A percentile compares a stretch with the other conserved stretches of the same genome.
Conservation (phyloP, 1,140 invertebrate species). For the Cydia splendana region DNA sequence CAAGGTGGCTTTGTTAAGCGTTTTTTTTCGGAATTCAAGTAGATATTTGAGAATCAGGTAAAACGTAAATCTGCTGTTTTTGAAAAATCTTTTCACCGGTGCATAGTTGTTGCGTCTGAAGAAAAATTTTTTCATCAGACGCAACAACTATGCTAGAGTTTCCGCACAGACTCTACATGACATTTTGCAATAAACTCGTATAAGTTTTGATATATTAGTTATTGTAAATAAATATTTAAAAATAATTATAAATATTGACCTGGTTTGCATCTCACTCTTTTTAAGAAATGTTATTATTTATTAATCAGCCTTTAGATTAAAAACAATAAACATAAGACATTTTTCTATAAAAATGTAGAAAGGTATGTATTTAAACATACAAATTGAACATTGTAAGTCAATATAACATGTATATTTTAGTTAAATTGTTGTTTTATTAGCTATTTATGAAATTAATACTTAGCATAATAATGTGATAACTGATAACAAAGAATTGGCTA, state of each 20-base stretch:
- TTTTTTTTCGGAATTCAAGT: neutral
- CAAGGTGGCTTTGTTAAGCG: neutral
- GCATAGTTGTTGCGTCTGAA: too few species aligned
- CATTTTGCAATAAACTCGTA: too few species aligned
- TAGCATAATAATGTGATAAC: neutral
- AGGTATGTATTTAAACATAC: neutral
- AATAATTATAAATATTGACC: neutral
- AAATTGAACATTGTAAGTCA: conserved; percentile 26
- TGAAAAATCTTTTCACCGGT: neutral
- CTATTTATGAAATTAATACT: neutral
- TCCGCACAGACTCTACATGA: too few species aligned
- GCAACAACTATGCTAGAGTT: too few species aligned
- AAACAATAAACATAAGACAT: neutral
- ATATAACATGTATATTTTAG: conserved; percentile 30
- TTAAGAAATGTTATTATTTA: neutral
- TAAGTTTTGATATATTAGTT: too few species aligned
- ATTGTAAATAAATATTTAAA: too few species aligned
- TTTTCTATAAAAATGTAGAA: neutral
- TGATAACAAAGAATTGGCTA: too few species aligned
- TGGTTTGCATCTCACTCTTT: neutral
- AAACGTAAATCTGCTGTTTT: neutral
- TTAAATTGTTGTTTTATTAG: conserved; percentile 12
- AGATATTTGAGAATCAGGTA: neutral
- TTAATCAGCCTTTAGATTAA: neutral
- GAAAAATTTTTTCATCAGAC: too few species aligned